Conservation (phyloP, 1,140 invertebrate genomes). For the Mya arenaria region DNA sequence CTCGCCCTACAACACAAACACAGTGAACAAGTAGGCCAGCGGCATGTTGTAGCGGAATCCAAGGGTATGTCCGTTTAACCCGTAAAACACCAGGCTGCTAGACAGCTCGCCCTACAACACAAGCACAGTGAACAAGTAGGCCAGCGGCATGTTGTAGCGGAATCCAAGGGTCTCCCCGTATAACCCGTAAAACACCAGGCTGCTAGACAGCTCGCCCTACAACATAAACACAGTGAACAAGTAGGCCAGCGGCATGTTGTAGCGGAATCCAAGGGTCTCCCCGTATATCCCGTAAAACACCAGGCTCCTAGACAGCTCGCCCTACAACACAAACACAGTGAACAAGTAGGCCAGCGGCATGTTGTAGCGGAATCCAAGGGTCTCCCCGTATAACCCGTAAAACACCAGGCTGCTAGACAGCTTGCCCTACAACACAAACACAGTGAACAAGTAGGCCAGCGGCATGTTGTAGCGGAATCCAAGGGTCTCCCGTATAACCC, state of each 20-base stretch:
- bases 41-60: no score
- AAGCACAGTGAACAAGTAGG: no score
- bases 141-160: not conserved
- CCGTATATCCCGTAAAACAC: slow-evolving; percentile 51
- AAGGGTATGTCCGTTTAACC: no score
- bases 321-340: slow-evolving; percentile 2
- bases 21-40: no score
- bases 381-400: not conserved
- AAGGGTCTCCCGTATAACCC: not conserved
- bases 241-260: slow-evolving; percentile 43
- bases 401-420: not conserved
- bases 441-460: not conserved
- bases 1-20: no score
- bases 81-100: no score
- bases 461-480: not conserved
- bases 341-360: not conserved
- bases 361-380: not conserved
- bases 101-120: no score
- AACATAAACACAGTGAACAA: slow-evolving; percentile 25
- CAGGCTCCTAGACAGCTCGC: slow-evolving; percentile 46
- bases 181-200: not conserved
- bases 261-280: not conserved
- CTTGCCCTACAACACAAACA: not conserved
- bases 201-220: not conserved
- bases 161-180: not conserved